A percentile compares a stretch with the other conserved stretches of the same genome.
phyloP scores from a whole-genome alignment of 2,113 vertebrate genomes.

The Holacanthus passer region DNA sequence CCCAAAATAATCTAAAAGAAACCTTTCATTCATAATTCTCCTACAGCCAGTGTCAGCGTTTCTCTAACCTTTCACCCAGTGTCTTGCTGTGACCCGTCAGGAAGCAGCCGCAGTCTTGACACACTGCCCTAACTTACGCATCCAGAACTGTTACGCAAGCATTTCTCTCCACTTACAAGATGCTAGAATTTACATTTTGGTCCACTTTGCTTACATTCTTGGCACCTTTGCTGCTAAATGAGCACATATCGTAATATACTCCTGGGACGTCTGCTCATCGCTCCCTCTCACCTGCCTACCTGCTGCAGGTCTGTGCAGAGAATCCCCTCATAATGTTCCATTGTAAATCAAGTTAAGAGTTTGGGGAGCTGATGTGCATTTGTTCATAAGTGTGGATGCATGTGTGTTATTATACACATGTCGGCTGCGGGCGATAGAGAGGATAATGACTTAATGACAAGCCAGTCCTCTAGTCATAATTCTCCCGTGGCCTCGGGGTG shows the following conservation, averaged over 20 bases:
- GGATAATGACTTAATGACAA: constrained; percentile 65
- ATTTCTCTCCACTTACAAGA: not conserved
- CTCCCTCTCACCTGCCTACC: not conserved
- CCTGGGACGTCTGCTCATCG: not conserved
- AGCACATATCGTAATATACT: not conserved
- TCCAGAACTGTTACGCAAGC: not conserved
- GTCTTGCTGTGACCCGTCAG: not conserved
- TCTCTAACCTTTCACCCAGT: constrained; percentile 1
- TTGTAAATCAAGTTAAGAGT: constrained; percentile 36
- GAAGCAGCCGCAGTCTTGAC: constrained; percentile 27
- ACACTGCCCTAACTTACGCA: constrained; percentile 38
- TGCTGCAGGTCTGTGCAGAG: constrained; percentile 50
- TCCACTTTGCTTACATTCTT: not conserved
- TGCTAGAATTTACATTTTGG: constrained; percentile 1
- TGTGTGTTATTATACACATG: constrained; percentile 27
- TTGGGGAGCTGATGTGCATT: constrained; percentile 23
- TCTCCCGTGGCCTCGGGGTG: constrained; percentile 39
- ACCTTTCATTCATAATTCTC: constrained; percentile 26
- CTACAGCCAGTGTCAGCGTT: not conserved
- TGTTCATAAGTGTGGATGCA: constrained; percentile 16
- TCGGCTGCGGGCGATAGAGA: constrained; percentile 28
- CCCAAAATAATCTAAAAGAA: too few species aligned
- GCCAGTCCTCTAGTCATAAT: constrained; percentile 45
- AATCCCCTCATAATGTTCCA: constrained; percentile 8
- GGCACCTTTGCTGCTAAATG: not conserved